Evolutionary conservation across 2,888 invertebrate genomes (phyloP).

Genomic region (Drosophila ustulata): DNA sequence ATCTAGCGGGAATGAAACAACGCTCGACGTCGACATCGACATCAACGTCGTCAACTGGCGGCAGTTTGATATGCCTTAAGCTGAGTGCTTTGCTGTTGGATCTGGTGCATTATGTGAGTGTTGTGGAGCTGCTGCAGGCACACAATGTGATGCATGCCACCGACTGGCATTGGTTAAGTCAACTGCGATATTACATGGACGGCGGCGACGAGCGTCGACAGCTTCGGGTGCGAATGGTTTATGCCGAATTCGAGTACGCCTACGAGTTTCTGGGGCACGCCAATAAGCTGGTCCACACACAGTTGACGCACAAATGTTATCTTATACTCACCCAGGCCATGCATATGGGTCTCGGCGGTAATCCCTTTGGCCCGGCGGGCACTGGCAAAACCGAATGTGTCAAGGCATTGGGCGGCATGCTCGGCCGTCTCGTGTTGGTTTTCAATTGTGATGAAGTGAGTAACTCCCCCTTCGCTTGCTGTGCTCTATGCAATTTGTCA

Average conservation of each 20-base stretch:
- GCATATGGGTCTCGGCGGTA: constrained; percentile 98
- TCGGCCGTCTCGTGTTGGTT: constrained; percentile 97
- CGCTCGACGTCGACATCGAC: constrained; percentile 2
- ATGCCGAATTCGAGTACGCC: constrained; percentile 97
- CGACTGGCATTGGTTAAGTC: constrained; percentile 98
- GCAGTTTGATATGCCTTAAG: constrained; percentile 90
- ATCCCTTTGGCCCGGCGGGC: constrained; percentile 99
- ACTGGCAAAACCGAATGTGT: constrained; percentile 99
- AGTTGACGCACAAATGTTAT: constrained; percentile 98
- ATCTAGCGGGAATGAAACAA: constrained; percentile 79
- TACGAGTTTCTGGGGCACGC: constrained; percentile 99
- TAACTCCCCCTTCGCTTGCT: neutral
- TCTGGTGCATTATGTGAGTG: constrained; percentile 94
- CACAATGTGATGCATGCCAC: constrained; percentile 88
- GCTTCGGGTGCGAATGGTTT: constrained; percentile 91
- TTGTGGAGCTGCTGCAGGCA: constrained; percentile 91
- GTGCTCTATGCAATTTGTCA: constrained; percentile 56
- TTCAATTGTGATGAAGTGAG: constrained; percentile 98
- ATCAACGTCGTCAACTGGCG: constrained; percentile 76
- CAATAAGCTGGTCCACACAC: constrained; percentile 97
- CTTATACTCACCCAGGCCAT: constrained; percentile 98
- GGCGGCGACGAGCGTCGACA: constrained; percentile 48
- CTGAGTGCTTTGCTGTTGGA: constrained; percentile 96
- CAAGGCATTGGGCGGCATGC: constrained; percentile 95
- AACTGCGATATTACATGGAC: constrained; percentile 92